Conservation (phyloP, 2,888 invertebrate species). For the Periphyllus acericola region DNA sequence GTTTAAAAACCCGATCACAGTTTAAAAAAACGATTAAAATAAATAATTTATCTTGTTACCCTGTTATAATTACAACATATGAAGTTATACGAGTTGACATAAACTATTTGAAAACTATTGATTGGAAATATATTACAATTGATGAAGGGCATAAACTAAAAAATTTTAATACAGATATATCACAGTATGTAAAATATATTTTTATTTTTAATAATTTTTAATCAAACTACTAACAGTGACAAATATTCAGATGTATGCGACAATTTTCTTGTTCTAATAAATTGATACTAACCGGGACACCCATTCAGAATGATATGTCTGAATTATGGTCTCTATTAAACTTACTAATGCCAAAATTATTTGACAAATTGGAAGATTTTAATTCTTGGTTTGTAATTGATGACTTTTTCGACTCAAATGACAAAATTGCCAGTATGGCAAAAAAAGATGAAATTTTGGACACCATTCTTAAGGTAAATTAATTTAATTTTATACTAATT, state of each 20-base stretch:
- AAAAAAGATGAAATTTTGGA: slow-evolving; percentile 47
- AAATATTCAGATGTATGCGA: slow-evolving; percentile 67
- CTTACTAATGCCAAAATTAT: slow-evolving; percentile 77
- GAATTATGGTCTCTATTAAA: slow-evolving; percentile 80
- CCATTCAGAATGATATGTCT: slow-evolving; percentile 76
- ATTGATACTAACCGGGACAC: slow-evolving; percentile 77
- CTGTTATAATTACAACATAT: slow-evolving; percentile 74
- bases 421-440: slow-evolving; percentile 8
- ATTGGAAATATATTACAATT: slow-evolving; percentile 75
- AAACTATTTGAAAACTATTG: slow-evolving; percentile 67
- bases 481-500: neutral
- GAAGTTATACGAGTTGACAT: slow-evolving; percentile 70
- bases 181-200: slow-evolving; percentile 67
- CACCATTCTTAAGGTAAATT: slow-evolving; percentile 38
- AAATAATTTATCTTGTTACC: slow-evolving; percentile 66
- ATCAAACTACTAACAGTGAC: neutral
- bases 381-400: slow-evolving; percentile 73
- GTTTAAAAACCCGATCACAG: neutral
- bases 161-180: slow-evolving; percentile 72
- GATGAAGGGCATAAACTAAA: slow-evolving; percentile 80
- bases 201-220: neutral
- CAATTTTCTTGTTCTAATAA: slow-evolving; percentile 70
- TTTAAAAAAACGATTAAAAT: neutral
- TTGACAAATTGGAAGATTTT: slow-evolving; percentile 74
- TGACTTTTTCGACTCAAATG: slow-evolving; percentile 34